Percentiles rank a stretch among this genome's conserved stretches.
These are phyloP conservation scores for Sarcophilus harrisii DNA, from an alignment of 2,797 vertebrate genomes.

Conservation along the genomic window DNA sequence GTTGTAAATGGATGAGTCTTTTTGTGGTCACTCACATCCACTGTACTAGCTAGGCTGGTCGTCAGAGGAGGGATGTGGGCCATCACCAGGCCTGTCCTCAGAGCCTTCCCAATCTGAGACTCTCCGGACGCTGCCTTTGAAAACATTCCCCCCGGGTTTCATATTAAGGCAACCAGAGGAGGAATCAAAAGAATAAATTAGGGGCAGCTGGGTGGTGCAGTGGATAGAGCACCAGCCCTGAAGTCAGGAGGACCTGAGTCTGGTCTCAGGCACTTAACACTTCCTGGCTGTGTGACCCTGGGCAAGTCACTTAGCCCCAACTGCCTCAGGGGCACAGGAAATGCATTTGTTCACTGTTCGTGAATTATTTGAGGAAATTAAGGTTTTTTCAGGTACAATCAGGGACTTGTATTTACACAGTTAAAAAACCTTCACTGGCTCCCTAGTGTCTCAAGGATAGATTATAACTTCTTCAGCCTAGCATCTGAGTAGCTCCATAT, in stretches of 20 bases:
- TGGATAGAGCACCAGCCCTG: too few relatives aligned
- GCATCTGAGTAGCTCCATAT: neutral
- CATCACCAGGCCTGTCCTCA: neutral
- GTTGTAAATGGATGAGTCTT: neutral
- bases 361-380: neutral
- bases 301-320: neutral
- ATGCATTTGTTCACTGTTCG: neutral
- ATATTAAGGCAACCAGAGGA: neutral
- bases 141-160: neutral
- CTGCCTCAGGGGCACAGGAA: too few relatives aligned
- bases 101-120: neutral
- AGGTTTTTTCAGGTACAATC: neutral
- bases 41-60: neutral
- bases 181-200: neutral
- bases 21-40: conserved; percentile 2
- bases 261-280: too few relatives aligned
- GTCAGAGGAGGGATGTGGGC: neutral
- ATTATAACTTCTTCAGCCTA: conserved; percentile 2
- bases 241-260: neutral
- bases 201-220: too few relatives aligned
- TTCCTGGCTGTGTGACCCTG: too few relatives aligned
- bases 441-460: neutral
- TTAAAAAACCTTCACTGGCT: conserved; percentile 1
- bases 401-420: neutral
- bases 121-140: neutral